Percentiles rank a stretch among this genome's conserved stretches.
phyloP scores from a whole-genome alignment of 2,888 invertebrate genomes.

The Drosophila pegasa region DNA sequence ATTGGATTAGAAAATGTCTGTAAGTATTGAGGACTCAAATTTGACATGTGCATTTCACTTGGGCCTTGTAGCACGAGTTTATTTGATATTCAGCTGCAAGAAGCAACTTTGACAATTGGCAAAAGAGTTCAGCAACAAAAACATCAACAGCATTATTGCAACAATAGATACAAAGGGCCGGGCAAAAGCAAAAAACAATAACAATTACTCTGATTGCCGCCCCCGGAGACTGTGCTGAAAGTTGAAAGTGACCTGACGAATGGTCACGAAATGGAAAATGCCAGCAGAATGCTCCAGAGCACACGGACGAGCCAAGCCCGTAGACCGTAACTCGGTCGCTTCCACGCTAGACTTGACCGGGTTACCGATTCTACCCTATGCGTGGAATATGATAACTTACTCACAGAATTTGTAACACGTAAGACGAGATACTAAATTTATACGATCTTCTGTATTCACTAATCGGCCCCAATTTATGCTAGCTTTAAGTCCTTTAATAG shows the following conservation, averaged over 20 bases:
- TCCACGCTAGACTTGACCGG: constrained; percentile 40
- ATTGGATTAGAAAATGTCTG: background rate
- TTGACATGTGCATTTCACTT: background rate
- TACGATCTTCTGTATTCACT: background rate
- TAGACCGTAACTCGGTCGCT: constrained; percentile 41
- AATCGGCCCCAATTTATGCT: background rate
- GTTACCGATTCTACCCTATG: background rate
- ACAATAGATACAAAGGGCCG: constrained; percentile 37
- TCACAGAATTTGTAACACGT: background rate
- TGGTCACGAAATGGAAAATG: constrained; percentile 58
- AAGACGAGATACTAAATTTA: background rate
- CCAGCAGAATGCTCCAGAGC: constrained; percentile 24
- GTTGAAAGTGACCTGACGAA: constrained; percentile 69
- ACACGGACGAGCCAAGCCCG: background rate
- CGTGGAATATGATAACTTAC: too few relatives aligned
- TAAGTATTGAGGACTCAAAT: background rate
- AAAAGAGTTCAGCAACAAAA: constrained; percentile 39
- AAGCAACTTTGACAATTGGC: constrained; percentile 52
- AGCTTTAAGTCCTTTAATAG: too few relatives aligned
- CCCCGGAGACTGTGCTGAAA: constrained; percentile 57
- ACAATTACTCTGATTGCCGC: constrained; percentile 76
- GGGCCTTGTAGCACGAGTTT: constrained; percentile 8
- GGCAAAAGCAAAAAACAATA: constrained; percentile 62
- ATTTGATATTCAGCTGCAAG: constrained; percentile 43
- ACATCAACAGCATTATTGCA: constrained; percentile 20